Evolutionary conservation across 2,113 vertebrate species (phyloP).

Genomic region (Picathartes gymnocephalus): DNA sequence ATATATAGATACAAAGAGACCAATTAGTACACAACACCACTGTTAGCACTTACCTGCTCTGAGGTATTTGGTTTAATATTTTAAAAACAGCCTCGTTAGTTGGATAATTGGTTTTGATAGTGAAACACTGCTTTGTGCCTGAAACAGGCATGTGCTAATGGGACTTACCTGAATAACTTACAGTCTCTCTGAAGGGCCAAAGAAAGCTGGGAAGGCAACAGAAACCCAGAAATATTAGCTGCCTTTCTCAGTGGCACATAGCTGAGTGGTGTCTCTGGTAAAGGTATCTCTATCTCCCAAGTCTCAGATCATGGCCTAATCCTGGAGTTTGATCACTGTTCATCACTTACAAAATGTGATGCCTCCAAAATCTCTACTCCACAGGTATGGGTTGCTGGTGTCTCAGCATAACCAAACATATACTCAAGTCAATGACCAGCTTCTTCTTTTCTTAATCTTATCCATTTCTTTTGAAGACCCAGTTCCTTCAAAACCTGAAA

Average conservation of each 20-base stretch:
- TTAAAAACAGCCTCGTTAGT: background rate
- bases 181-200: background rate
- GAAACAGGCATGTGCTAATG: rapidly evolving
- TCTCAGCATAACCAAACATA: background rate
- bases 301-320: background rate
- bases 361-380: background rate
- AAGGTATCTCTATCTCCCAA: background rate
- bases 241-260: background rate
- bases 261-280: background rate
- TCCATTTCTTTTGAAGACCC: background rate
- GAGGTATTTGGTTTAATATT: background rate
- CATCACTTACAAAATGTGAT: background rate
- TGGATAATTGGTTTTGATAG: background rate
- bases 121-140: background rate
- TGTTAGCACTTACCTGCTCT: background rate
- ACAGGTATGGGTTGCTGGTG: background rate
- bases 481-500: background rate
- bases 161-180: background rate
- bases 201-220: background rate
- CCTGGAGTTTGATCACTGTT: background rate
- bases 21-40: background rate
- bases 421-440: background rate
- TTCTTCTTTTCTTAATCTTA: background rate
- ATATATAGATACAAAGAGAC: background rate
- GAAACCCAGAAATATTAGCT: background rate